Conservation (phyloP, 2,888 invertebrate genomes). For the Calliscelio sp. region DNA sequence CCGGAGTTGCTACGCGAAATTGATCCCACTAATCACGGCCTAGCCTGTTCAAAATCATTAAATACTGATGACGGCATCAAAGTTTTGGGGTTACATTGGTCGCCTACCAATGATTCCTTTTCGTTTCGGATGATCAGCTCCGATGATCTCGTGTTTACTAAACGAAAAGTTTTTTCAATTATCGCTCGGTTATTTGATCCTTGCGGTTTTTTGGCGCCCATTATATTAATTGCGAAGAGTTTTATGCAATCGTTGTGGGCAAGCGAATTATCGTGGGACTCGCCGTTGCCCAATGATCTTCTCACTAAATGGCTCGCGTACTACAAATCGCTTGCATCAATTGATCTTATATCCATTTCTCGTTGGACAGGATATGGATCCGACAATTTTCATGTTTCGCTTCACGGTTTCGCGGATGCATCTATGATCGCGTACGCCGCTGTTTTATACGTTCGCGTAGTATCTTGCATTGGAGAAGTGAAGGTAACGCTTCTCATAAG, state of each 20-base stretch:
- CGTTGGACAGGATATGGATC: not conserved
- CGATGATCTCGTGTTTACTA: not conserved
- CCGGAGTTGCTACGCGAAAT: not conserved
- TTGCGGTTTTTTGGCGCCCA: not conserved
- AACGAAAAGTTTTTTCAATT: not conserved
- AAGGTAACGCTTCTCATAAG: not conserved
- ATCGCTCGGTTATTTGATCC: not conserved
- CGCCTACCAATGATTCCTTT: not conserved
- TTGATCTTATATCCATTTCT: not conserved
- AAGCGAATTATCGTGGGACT: not conserved
- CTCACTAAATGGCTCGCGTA: not conserved
- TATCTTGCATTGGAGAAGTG: not conserved
- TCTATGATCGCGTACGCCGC: not conserved
- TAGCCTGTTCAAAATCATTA: not conserved
- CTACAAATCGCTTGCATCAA: not conserved
- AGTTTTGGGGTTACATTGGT: not conserved
- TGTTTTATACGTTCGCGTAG: not conserved
- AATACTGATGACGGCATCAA: not conserved
- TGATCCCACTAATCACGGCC: not conserved
- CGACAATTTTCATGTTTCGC: not conserved
- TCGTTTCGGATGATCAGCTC: not conserved
- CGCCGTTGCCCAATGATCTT: not conserved
- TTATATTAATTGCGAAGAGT: not conserved
- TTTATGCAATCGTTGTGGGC: not conserved
- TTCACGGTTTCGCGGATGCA: not conserved